phyloP scores from a whole-genome alignment of 2,797 vertebrate species.

The Leptoclinus maculatus region DNA sequence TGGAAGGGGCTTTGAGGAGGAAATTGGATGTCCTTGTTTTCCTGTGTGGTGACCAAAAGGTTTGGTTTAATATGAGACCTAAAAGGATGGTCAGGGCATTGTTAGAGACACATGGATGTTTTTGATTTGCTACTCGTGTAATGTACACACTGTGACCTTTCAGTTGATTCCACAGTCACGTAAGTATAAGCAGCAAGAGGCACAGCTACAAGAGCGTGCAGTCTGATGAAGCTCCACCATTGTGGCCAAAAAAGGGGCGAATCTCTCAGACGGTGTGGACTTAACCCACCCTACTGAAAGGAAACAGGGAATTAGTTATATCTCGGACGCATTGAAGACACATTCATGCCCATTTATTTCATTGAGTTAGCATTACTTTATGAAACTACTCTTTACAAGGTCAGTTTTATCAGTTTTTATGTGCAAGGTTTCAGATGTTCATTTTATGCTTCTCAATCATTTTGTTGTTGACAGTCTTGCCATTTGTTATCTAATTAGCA shows the following conservation, averaged over 20 bases:
- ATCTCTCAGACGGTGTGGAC: neutral
- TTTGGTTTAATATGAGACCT: neutral
- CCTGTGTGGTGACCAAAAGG: neutral
- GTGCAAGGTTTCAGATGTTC: neutral
- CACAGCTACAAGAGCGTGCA: neutral
- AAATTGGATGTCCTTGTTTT: constrained; percentile 34
- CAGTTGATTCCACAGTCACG: neutral
- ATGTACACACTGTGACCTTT: neutral
- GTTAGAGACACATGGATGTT: neutral
- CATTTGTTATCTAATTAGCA: neutral
- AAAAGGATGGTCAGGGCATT: neutral
- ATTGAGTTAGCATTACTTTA: neutral
- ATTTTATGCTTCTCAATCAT: neutral
- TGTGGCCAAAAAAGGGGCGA: neutral
- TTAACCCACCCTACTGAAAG: neutral
- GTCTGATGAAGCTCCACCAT: neutral
- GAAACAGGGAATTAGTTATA: neutral
- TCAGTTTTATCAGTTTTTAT: neutral
- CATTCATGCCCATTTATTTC: neutral
- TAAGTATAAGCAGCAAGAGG: neutral
- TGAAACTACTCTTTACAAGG: neutral
- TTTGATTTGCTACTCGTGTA: neutral
- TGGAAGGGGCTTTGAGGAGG: constrained; percentile 11
- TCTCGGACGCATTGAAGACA: neutral
- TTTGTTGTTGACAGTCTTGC: neutral